Evolutionary conservation across 2,797 vertebrate species (phyloP).

Genomic region (Propithecus deckenii): DNA sequence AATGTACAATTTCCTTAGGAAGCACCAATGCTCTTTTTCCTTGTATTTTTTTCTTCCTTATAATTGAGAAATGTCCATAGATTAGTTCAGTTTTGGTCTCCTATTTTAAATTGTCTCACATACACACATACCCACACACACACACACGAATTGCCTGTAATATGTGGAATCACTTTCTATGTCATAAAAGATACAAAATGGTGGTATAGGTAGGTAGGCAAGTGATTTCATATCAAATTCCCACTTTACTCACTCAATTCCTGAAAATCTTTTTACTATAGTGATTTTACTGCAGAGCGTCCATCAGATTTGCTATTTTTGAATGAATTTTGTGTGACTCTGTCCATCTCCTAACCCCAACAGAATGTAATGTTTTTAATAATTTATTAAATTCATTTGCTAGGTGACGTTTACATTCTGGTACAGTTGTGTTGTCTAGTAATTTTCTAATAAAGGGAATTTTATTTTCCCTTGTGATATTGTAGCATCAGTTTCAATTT

Average conservation of each 20-base stretch:
- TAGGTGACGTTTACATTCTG: background rate
- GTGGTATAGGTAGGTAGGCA: background rate
- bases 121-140: background rate
- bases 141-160: background rate
- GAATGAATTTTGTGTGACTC: slow-evolving; percentile 19
- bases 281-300: background rate
- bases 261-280: slow-evolving; percentile 24
- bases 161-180: background rate
- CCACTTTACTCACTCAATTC: background rate
- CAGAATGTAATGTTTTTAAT: slow-evolving; percentile 33
- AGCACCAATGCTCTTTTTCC: background rate
- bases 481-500: slow-evolving; percentile 23
- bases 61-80: background rate
- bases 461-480: background rate
- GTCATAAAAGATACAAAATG: background rate
- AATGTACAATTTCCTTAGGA: background rate
- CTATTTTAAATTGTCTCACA: background rate
- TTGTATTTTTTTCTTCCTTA: background rate
- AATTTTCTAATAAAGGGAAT: slow-evolving; percentile 38
- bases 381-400: background rate
- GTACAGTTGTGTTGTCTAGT: background rate
- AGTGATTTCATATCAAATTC: background rate
- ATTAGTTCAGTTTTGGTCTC: background rate
- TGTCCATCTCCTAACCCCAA: background rate
- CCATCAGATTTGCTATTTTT: background rate